Base-by-base conservation (phyloP, 2,797 vertebrate genomes). In the Cottoperca gobio region DNA sequence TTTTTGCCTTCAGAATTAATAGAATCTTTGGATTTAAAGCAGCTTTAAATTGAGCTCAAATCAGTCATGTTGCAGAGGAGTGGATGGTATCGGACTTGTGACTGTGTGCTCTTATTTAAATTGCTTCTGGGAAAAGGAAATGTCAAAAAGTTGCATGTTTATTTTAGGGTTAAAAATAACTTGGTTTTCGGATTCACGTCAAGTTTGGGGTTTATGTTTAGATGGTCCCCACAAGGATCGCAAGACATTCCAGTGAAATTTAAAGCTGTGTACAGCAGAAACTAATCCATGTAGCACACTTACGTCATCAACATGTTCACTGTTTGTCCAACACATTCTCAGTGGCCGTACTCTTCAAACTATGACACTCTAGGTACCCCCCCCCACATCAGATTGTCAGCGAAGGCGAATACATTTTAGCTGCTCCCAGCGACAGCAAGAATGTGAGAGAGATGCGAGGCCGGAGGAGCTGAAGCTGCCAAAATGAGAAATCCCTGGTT, bases 241-340 rank as follows among this genome's bases (percentile, higher is more conserved):
- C 6, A 43, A 58, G 23, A 24, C 14, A 53, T 66, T 66, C 53
- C 23, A 40, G 16, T 46, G 8, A 33, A 21, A 49, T 58, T 35
- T 37, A 49, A 45, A 45, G 37, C 60, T 9, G 13, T 45, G 42
- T 31, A 8, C 43, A 55, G 23, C 28, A 50, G 13, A 35, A 55
- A n/a, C 11, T 21, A 71, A 45, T 46, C 12, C 23, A 46, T 42
- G 46, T 70, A 31, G 11, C 42, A 23, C 68, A 40, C 9, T 24
- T n/a, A 23, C n/a, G 46, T 65, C 77, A 76, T 60, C 60, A 66
- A 57, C 21, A 48, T 48, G 14, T 43, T 74, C 39, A 55, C n/a
- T 53, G 40, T 64, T 52, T 45, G n/a, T n/a, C n/a, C n/a, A n/a
- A n/a, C n/a, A n/a, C n/a, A n/a, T n/a, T n/a, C n/a, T n/a, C n/a